These are phyloP conservation scores for Tetrao urogallus DNA, from an alignment of 2,113 vertebrate species.

Conservation along the genomic window DNA sequence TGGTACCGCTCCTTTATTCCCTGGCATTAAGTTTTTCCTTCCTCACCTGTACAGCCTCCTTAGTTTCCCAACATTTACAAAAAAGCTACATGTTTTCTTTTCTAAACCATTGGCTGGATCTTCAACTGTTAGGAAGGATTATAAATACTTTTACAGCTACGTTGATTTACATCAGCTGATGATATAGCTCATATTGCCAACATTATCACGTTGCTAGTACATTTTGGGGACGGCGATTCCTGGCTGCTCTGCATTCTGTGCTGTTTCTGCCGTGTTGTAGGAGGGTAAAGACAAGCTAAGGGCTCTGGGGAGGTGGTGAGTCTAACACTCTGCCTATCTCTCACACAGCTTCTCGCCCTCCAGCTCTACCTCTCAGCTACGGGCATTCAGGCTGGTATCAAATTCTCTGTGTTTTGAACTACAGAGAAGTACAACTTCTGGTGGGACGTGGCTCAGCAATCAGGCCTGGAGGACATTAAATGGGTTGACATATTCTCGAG, in stretches of 20 bases:
- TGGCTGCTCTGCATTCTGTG: conserved; percentile 68
- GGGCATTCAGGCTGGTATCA: conserved; percentile 28
- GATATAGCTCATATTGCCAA: conserved; percentile 72
- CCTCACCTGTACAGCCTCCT: background rate
- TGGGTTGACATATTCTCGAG: conserved; percentile 45
- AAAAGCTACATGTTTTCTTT: background rate
- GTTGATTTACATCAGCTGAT: conserved; percentile 70
- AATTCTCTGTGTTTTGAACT: conserved; percentile 36
- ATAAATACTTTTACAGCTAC: conserved; percentile 56
- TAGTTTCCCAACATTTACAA: background rate
- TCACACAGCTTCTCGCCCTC: conserved; percentile 31
- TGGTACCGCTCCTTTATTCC: background rate
- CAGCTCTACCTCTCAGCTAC: conserved; percentile 52
- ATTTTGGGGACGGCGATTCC: conserved; percentile 61
- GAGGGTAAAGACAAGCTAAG: conserved; percentile 50
- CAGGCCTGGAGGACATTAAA: conserved; percentile 50
- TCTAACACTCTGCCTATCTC: conserved; percentile 62
- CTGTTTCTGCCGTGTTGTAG: conserved; percentile 65
- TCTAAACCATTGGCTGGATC: conserved; percentile 21
- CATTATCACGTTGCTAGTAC: conserved; percentile 71
- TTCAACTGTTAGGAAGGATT: conserved; percentile 32
- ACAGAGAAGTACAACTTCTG: conserved; percentile 27
- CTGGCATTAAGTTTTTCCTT: background rate
- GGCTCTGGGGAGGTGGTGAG: conserved; percentile 57
- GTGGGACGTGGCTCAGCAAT: background rate